A percentile compares a stretch with the other conserved stretches of the same genome.
These are phyloP conservation scores for Peromyscus aztecus DNA, from an alignment of 2,797 vertebrate species.

Conservation along the genomic window DNA sequence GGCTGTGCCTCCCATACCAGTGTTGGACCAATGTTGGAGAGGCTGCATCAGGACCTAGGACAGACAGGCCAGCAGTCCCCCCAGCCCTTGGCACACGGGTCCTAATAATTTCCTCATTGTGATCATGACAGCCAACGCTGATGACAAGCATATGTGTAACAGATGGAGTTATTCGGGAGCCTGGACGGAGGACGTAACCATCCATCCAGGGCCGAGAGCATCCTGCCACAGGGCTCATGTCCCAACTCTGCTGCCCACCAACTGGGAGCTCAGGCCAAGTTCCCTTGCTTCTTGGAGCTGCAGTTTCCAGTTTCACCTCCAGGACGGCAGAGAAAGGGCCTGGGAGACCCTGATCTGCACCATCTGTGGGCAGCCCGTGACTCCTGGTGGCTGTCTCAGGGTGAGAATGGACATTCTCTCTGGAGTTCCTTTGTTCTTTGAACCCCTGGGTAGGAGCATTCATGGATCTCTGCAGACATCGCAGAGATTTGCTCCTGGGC, in stretches of 20 bases:
- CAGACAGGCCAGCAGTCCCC: not conserved
- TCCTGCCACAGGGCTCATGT: not conserved
- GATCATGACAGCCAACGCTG: not conserved
- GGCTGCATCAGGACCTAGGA: not conserved
- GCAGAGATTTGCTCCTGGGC: not conserved
- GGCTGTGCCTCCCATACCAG: not conserved
- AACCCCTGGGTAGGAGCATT: not conserved
- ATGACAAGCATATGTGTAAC: not conserved
- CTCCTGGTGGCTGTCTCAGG: not conserved
- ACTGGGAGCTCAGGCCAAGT: not conserved
- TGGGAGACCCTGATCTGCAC: not conserved
- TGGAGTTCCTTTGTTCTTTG: not conserved
- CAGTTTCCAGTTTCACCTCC: not conserved
- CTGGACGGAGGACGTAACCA: fast-evolving
- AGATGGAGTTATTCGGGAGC: not conserved
- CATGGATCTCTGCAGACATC: not conserved
- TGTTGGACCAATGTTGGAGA: not conserved
- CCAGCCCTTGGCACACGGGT: not conserved
- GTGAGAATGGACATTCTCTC: not conserved
- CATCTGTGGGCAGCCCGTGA: not conserved
- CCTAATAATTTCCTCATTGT: not conserved
- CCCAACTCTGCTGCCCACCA: not conserved
- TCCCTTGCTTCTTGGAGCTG: not conserved
- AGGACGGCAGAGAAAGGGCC: not conserved
- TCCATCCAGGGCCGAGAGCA: not conserved